Evolutionary conservation across 1,140 invertebrate species (phyloP), one percentile per base, ranked within the genome.

Genomic region (Bombus huntii): DNA sequence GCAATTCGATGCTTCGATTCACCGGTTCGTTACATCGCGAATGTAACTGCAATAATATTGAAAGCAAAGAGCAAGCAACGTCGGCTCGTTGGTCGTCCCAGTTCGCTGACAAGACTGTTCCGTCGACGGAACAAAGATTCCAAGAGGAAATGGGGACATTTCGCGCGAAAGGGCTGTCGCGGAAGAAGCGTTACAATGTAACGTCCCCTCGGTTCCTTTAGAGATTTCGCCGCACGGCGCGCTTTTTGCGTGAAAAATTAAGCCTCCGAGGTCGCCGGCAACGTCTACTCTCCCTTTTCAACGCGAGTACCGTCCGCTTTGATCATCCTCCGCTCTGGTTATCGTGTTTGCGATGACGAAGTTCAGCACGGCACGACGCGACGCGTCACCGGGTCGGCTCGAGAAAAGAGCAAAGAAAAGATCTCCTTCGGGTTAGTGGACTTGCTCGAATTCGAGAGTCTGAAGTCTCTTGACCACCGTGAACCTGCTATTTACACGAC

Each of bases 241-340:
- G 68, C 76, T 65, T 80, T 65, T 80, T 47, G 68, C 83, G 83
- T 72, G 83, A 85, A 73, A 85, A 80, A 85, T 85, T 85, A 80
- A 85, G 68, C 76, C 68, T 47, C 22, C 31, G 68, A 72, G 68
- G 62, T 53, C 47, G 68, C 5, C 15, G 37, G 79, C 15, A 57
- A 13, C 28, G 66, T 70, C 66, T 53, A 15, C 15, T 47, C 37
- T 39, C 15, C 4, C 53, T 42, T 68, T 39, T 4, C 25, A 12
- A 28, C 34, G 53, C 1, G 5, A 10, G 73, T 15, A 18, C 28
- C 47, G 65, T 42, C 66, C 74, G 9, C 83, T 85, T 85, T 85
- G 83, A 85, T 80, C 83, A 85, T 85, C 53, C 66, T 25, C 15
- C 34, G 42, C 18, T 44, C 2, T 28, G 15, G 68, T 85, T 80